A percentile compares a stretch with the other conserved stretches of the same genome.
Evolutionary conservation across 2,113 vertebrate species (phyloP).

Genomic region (Phalacrocorax brasilianus): DNA sequence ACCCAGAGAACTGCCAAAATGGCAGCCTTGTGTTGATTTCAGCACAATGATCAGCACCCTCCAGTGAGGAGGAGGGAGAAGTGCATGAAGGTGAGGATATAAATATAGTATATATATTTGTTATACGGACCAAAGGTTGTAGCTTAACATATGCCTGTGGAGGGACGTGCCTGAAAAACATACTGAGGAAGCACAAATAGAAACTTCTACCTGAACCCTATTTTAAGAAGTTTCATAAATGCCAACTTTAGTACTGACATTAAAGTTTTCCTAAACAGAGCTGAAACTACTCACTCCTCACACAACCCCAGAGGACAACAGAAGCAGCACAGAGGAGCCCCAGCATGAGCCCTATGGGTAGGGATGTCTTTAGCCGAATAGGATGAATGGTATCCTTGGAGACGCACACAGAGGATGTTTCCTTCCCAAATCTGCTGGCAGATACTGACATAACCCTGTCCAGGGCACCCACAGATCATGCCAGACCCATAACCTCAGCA

Average conservation of each 20-base stretch:
- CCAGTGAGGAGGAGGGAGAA: neutral
- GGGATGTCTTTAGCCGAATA: neutral
- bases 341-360: rapidly evolving
- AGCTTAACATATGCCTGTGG: neutral
- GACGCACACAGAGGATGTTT: neutral
- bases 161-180: neutral
- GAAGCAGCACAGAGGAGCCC: neutral
- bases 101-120: neutral
- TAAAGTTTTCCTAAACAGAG: neutral
- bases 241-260: neutral
- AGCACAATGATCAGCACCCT: neutral
- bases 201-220: neutral
- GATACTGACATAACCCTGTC: neutral
- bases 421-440: neutral
- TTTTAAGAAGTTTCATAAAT: neutral
- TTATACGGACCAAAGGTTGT: neutral
- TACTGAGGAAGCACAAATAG: neutral
- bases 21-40: rapidly evolving
- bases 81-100: neutral
- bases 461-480: neutral
- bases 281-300: neutral
- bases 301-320: rapidly evolving
- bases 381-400: neutral
- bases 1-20: neutral
- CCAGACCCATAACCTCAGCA: neutral